phyloP scores from a whole-genome alignment of 2,797 vertebrate genomes.

The Mico argentatus region DNA sequence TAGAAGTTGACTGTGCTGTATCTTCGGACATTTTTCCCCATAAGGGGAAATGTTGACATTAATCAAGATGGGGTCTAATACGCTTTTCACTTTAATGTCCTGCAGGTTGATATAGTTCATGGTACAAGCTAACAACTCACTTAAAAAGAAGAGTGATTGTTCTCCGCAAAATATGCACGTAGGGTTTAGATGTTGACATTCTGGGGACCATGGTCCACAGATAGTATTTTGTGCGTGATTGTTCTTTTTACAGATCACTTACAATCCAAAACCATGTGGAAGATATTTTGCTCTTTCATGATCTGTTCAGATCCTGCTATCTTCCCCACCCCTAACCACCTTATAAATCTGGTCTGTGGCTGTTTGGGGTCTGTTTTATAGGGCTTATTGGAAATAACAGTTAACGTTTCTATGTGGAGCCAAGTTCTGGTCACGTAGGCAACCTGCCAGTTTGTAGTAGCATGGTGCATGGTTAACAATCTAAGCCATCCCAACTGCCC shows the following conservation, averaged over 20 bases:
- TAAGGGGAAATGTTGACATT: neutral
- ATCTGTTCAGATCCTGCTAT: neutral
- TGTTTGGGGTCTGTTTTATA: conserved; percentile 46
- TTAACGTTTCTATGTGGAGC: neutral
- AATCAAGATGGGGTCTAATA: neutral
- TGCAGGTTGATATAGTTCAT: neutral
- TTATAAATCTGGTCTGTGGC: conserved; percentile 25
- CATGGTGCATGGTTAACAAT: neutral
- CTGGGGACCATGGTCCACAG: neutral
- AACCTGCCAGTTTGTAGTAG: neutral
- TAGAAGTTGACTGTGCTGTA: neutral
- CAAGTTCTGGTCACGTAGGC: neutral
- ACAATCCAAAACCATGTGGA: neutral
- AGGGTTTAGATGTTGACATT: neutral
- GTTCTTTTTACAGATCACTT: neutral
- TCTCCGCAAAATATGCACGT: neutral
- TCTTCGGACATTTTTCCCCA: neutral
- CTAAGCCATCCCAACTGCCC: neutral
- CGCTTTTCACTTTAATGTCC: neutral
- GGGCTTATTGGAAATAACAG: conserved; percentile 49
- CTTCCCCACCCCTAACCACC: neutral
- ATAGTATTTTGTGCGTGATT: neutral
- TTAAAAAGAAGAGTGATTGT: neutral
- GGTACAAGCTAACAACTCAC: neutral
- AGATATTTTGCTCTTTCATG: conserved; percentile 33